Percentiles rank a stretch among this genome's conserved stretches.
Conservation (phyloP, 1,140 invertebrate genomes). For the Drosophila sucinea region DNA sequence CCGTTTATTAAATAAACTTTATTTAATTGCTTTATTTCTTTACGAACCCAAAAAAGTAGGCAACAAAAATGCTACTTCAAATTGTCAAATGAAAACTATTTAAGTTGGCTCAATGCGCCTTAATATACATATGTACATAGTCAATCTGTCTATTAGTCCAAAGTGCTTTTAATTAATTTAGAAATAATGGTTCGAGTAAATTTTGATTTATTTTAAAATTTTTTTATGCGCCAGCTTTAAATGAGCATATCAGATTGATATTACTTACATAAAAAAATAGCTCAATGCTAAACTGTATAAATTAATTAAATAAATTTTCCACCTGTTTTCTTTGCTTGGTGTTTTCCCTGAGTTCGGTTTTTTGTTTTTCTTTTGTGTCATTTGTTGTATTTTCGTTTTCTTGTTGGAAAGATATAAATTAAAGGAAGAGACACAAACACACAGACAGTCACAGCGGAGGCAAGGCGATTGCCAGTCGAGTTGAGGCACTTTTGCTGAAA, state of each 20-base stretch:
- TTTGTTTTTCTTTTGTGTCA: not conserved
- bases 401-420: slow-evolving; percentile 17
- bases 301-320: slow-evolving; percentile 70
- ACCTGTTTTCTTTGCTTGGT: not conserved
- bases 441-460: not conserved
- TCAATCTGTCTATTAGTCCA: not conserved
- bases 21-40: no score
- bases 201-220: not conserved
- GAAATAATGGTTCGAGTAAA: not conserved
- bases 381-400: not conserved
- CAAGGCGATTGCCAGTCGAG: slow-evolving; percentile 29
- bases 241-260: slow-evolving; percentile 48
- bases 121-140: not conserved
- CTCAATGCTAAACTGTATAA: slow-evolving; percentile 49
- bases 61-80: not conserved
- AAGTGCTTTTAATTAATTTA: not conserved
- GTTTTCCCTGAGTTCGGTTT: not conserved
- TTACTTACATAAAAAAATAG: slow-evolving; percentile 29
- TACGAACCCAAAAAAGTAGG: slow-evolving; percentile 1
- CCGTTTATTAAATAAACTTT: no score
- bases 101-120: not conserved
- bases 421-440: slow-evolving; percentile 16
- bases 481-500: slow-evolving; percentile 69
- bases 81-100: not conserved
- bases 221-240: not conserved